Conservation (phyloP, 2,888 invertebrate species). For the Melitaea athalia region DNA sequence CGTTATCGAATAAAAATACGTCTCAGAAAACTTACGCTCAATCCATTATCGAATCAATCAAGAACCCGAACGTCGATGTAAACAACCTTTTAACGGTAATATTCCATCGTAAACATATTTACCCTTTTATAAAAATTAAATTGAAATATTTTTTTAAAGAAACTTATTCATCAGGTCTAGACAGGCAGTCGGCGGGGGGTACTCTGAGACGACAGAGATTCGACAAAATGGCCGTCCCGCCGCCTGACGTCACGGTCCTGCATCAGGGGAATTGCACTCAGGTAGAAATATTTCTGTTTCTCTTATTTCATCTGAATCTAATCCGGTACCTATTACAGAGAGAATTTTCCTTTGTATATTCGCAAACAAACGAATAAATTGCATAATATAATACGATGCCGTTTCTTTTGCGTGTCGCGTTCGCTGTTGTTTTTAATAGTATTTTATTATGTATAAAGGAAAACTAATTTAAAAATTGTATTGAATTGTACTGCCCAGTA, state of each 20-base stretch:
- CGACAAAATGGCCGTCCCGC: constrained; percentile 74
- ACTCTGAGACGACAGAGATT: constrained; percentile 70
- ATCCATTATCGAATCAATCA: constrained; percentile 8
- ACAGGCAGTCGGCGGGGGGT: constrained; percentile 72
- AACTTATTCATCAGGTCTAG: constrained; percentile 46
- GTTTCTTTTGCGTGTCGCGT: background rate
- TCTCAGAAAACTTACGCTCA: background rate
- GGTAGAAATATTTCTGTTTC: constrained; percentile 49
- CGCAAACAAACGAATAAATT: constrained; percentile 8
- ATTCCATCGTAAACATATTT: background rate
- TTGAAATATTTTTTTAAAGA: constrained; percentile 3
- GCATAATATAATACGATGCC: background rate
- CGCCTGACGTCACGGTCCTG: constrained; percentile 79
- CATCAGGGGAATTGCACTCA: constrained; percentile 76
- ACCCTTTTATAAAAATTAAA: background rate
- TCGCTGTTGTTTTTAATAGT: background rate
- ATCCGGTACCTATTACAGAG: constrained; percentile 4
- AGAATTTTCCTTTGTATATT: constrained; percentile 4
- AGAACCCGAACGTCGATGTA: background rate
- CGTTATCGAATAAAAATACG: background rate
- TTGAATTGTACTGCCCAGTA: too few relatives aligned
- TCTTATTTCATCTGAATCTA: constrained; percentile 6
- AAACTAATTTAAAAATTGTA: too few relatives aligned
- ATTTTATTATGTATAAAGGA: background rate
- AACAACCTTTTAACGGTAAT: constrained; percentile 13